Base-by-base conservation (phyloP, 2,113 vertebrate genomes). In the Himantopus leucocephalus region DNA sequence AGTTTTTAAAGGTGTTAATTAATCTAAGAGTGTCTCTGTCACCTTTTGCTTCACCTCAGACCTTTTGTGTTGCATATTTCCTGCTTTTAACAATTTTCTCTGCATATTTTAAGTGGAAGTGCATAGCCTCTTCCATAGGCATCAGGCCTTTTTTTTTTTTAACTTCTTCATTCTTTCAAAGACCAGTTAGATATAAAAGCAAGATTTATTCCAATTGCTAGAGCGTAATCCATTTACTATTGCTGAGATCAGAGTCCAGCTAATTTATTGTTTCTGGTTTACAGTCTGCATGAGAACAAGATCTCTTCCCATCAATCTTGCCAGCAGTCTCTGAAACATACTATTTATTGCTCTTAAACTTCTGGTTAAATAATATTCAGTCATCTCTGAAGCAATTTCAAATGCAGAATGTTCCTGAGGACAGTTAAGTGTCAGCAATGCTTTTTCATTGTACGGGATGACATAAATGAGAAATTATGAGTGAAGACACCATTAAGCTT, bases 191-290 rank as follows among this genome's bases (percentile, higher is more conserved):
- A 20, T 9, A 29, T 48, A 81, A 97, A 14, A 82, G 12, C 30
- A 80, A 85, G 68, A 53, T n/a, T 88, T 96, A 47, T 27, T 87
- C 71, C 62, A 26, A 59, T 45, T 87, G 77, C 60, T 50, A 62
- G 30, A 75, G 10, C 0, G 0, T 21, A 77, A 43, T 64, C 90
- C 84, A 41, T 62, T 68, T 94, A 43, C 39, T 80, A 66, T 92
- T 93, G 80, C 71, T 96, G 94, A 97, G 63, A 77, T 95, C 88
- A 80, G 48, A 80, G 48, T 48, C 67, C 71, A 80, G 24, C 55
- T 95, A 95, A 97, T 91, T 96, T 96, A 97, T 94, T 92, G 63
- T 50, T 74, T 94, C 96, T 96, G 97, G 76, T 94, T 97, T 98
- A 83, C 84, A 93, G 59, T 81, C 82, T 90, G 93, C 96, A 97